Conservation (phyloP, 2,888 invertebrate genomes). For the Noctua janthina region DNA sequence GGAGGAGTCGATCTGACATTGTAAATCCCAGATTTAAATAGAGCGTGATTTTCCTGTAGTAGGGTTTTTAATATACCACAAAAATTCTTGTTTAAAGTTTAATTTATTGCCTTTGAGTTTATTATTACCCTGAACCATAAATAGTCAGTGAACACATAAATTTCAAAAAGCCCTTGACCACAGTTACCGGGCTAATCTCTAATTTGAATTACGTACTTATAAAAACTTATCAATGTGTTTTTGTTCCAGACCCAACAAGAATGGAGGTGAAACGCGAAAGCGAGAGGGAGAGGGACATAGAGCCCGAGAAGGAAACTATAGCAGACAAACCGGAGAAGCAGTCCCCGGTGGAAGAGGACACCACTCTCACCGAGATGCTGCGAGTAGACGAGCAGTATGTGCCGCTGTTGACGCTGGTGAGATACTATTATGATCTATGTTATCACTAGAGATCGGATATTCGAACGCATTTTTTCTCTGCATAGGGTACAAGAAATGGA, state of each 20-base stretch:
- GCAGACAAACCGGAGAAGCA: conserved; percentile 65
- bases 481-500: no score
- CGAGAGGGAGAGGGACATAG: conserved; percentile 62
- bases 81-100: no score
- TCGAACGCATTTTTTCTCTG: no score
- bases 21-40: no score
- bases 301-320: conserved; percentile 65
- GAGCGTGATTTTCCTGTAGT: no score
- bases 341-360: conserved; percentile 76
- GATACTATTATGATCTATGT: conserved; percentile 27
- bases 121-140: no score
- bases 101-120: no score
- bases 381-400: conserved; percentile 80
- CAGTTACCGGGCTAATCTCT: not conserved
- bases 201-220: not conserved
- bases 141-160: not conserved
- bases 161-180: not conserved
- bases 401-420: conserved; percentile 75
- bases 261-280: conserved; percentile 69
- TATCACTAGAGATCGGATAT: no score
- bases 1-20: no score
- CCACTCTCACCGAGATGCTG: conserved; percentile 78
- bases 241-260: conserved; percentile 69
- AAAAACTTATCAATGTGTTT: not conserved
- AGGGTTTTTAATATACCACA: no score